These are phyloP conservation scores for Albula goreensis DNA, from an alignment of 2,113 vertebrate species.

Conservation along the genomic window DNA sequence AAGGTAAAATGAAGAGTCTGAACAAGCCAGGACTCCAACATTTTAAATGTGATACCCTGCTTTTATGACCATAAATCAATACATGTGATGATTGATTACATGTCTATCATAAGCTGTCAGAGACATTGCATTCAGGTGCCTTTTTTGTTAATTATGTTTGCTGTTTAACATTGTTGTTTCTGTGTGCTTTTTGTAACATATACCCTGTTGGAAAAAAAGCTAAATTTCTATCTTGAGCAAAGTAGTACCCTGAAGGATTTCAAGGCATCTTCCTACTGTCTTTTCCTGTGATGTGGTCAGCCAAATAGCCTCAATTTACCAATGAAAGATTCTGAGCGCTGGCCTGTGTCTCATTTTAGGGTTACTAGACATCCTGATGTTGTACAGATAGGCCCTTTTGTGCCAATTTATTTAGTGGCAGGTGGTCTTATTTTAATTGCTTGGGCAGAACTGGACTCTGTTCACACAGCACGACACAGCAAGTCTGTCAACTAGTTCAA, in stretches of 20 bases:
- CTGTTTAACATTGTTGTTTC: neutral
- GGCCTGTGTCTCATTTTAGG: neutral
- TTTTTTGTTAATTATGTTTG: neutral
- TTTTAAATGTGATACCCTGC: no score
- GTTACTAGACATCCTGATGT: neutral
- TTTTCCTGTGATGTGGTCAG: neutral
- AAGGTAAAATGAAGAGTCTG: neutral
- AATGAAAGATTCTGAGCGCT: neutral
- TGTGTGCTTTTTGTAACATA: neutral
- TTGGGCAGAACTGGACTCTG: neutral
- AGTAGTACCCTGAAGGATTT: neutral
- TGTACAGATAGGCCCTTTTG: neutral
- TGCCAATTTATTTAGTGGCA: conserved; percentile 12
- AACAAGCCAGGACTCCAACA: no score
- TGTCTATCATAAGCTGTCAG: neutral
- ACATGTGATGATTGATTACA: neutral
- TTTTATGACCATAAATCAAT: neutral
- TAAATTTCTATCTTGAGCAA: conserved; percentile 3
- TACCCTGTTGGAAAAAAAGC: neutral
- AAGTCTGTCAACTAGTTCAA: neutral
- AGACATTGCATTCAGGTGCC: neutral
- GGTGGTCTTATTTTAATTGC: neutral
- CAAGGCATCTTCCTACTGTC: neutral
- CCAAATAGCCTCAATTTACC: neutral
- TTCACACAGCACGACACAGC: neutral